These are phyloP conservation scores for Protobothrops flavoviridis DNA, from an alignment of 2,113 vertebrate genomes.

Conservation along the genomic window DNA sequence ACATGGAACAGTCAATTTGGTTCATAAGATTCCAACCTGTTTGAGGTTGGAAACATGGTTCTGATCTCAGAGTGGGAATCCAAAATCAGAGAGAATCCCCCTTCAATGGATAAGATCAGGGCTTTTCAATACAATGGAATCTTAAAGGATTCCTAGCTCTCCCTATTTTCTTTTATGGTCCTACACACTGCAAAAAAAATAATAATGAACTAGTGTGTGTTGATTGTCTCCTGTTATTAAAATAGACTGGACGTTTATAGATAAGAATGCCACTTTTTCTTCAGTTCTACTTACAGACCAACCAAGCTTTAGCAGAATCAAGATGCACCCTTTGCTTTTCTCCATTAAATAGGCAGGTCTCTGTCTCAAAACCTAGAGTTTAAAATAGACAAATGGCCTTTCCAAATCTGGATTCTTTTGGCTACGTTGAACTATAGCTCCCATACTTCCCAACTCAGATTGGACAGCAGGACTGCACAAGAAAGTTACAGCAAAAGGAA, in stretches of 20 bases:
- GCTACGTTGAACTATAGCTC: neutral
- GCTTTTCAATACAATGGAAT: neutral
- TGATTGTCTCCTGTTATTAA: neutral
- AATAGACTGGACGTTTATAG: neutral
- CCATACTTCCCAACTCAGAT: neutral
- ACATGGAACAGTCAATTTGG: neutral
- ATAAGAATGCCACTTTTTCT: neutral
- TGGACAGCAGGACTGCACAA: neutral
- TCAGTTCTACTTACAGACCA: neutral
- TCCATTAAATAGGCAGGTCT: neutral
- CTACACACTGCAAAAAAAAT: neutral
- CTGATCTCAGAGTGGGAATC: neutral
- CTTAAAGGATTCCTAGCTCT: neutral
- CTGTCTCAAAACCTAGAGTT: neutral
- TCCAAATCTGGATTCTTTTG: neutral
- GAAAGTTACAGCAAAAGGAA: neutral
- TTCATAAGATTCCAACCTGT: neutral
- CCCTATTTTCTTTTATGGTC: neutral
- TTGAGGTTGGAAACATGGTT: neutral
- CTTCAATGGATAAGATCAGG: neutral
- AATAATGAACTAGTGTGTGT: neutral
- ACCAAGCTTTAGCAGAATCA: neutral
- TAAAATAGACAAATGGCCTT: neutral
- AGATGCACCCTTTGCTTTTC: neutral
- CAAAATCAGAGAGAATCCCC: neutral